Base-by-base conservation (phyloP, 2,797 vertebrate species). In the Propithecus deckenii region DNA sequence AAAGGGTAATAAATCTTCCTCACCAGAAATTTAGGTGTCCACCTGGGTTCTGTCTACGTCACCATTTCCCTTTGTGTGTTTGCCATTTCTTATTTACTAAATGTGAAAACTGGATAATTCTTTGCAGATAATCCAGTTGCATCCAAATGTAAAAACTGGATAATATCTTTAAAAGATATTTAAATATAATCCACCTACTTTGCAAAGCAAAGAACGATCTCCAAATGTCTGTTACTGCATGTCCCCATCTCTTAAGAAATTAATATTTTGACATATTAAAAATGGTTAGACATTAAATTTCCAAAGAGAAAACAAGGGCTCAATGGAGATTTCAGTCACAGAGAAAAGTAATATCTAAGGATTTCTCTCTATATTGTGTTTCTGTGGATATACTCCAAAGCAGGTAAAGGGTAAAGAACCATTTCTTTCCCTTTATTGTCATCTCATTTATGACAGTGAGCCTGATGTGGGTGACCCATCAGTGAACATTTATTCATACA, bases 131-230 rank as follows among this genome's bases (percentile, higher is more conserved):
- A 43, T 43, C 43, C 43, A 43, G 7, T 43, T 43, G 6, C 43
- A 43, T 43, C 43, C 43, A 89, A 61, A n/a, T 61, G 15, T 28
- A 92, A 91, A 95, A 78, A 18, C 15, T 15, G n/a, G 67, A 7
- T 76, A 63, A 79, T 95, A 43, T 91, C 28, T 41, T 86, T 85
- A 52, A 74, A 85, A 95, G 63, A 93, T 65, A 92, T 93, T 81
- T 91, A 83, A 91, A n/a, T 94, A 1, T 1, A 67, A 94, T 61
- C 28, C 50, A 75, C 76, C 41, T 41, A 86, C 32, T 76, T 85
- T 76, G 6, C 15, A 86, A 91, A 94, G 35, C 1, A 83, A 88
- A 46, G 8, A 52, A 32, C 67, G 9, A 50, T 84, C 32, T 87
- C 46, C 46, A 91, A 87, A 78, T 93, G 38, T 22, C n/a, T 89